Evolutionary conservation across 2,888 invertebrate species (phyloP).

Genomic region (Drosophila pseudotalamancana): DNA sequence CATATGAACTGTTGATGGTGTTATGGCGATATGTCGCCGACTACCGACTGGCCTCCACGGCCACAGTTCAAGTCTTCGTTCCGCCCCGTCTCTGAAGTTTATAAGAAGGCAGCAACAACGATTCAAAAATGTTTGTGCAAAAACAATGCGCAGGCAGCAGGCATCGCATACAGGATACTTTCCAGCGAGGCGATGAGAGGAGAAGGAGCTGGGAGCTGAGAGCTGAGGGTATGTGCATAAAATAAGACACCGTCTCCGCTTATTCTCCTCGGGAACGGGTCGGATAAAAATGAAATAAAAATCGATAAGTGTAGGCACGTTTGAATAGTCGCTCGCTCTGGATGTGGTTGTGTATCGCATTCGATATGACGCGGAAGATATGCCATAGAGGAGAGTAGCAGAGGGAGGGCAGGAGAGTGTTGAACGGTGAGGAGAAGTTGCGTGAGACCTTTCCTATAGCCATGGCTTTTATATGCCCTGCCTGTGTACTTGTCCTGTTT

Average conservation of each 20-base stretch:
- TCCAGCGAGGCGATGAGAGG: conserved; percentile 2
- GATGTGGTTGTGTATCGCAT: conserved; percentile 27
- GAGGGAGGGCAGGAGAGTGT: conserved; percentile 10
- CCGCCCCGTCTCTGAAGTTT: conserved; percentile 41
- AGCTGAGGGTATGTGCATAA: conserved; percentile 14
- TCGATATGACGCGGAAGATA: conserved; percentile 1
- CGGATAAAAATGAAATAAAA: conserved; percentile 81
- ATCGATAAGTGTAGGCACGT: conserved; percentile 81
- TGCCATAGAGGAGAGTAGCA: background rate
- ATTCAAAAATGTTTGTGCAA: conserved; percentile 71
- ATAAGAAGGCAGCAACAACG: conserved; percentile 64
- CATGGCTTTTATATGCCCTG: conserved; percentile 1
- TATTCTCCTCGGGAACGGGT: conserved; percentile 7
- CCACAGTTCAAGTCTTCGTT: conserved; percentile 31
- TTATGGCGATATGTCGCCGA: conserved; percentile 78
- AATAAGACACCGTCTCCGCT: conserved; percentile 30
- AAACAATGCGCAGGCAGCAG: conserved; percentile 59
- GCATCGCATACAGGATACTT: conserved; percentile 41
- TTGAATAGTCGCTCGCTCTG: conserved; percentile 48
- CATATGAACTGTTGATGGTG: conserved; percentile 77
- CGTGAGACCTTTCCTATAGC: conserved; percentile 14
- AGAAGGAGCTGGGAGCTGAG: background rate
- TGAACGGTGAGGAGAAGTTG: conserved; percentile 14
- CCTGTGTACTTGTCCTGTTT: conserved; percentile 40
- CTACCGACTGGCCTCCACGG: conserved; percentile 49